phyloP scores from a whole-genome alignment of 2,888 invertebrate genomes.

The Drosophila parthenogenetica region DNA sequence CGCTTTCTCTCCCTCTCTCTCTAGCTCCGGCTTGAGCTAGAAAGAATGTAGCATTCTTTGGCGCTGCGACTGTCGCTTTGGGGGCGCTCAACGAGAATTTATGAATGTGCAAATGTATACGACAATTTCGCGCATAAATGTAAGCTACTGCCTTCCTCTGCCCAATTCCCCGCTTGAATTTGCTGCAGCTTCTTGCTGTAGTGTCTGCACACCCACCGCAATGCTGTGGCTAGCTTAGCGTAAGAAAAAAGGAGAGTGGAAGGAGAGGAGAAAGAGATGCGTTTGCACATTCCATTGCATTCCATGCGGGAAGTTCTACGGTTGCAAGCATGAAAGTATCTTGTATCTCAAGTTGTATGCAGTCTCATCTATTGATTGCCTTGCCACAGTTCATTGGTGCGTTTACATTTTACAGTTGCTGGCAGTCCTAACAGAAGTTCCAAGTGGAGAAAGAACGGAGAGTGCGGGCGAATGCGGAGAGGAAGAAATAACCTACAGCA shows the following conservation, averaged over 20 bases:
- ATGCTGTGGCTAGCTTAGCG: conserved; percentile 2
- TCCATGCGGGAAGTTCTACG: conserved; percentile 75
- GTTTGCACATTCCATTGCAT: conserved; percentile 78
- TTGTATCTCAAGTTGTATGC: conserved; percentile 68
- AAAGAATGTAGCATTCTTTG: conserved; percentile 55
- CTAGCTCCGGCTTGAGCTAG: conserved; percentile 1
- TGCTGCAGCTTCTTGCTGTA: neutral
- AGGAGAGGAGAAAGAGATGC: conserved; percentile 54
- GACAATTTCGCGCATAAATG: conserved; percentile 81
- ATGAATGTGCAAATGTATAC: conserved; percentile 81
- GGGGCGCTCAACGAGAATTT: conserved; percentile 79
- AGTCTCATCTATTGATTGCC: conserved; percentile 76
- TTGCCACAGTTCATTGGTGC: conserved; percentile 74
- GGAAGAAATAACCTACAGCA: conserved; percentile 26
- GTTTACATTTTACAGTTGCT: conserved; percentile 45
- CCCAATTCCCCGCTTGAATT: neutral
- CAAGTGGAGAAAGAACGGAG: neutral
- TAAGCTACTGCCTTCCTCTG: conserved; percentile 62
- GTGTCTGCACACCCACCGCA: conserved; percentile 45
- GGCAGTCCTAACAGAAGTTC: neutral
- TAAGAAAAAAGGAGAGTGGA: neutral
- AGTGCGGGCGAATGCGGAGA: neutral
- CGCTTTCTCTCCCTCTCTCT: neutral
- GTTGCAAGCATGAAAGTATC: conserved; percentile 71
- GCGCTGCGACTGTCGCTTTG: conserved; percentile 66